Conservation (phyloP, 92 coral and sea anemone genomes). For the Bergia sp. region DNA sequence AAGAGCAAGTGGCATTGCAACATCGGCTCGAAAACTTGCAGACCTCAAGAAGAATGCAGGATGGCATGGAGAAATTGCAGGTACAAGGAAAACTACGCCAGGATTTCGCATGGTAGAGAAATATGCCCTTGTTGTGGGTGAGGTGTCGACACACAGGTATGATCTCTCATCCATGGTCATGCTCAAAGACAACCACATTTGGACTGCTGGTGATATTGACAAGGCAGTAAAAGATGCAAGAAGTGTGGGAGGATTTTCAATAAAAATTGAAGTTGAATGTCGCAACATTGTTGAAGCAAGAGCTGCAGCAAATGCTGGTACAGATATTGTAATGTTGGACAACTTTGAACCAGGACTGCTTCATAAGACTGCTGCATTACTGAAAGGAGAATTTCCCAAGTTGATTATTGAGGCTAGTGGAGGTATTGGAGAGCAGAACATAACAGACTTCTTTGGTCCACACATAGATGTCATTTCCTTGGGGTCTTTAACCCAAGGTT, state of each 20-base stretch:
- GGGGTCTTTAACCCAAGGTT: slow-evolving; percentile 93
- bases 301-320: slow-evolving; percentile 84
- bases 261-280: slow-evolving; percentile 97
- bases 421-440: slow-evolving; percentile 75
- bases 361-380: slow-evolving; percentile 71
- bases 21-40: slow-evolving; percentile 74
- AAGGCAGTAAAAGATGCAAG: slow-evolving; percentile 87
- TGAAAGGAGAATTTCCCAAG: slow-evolving; percentile 84
- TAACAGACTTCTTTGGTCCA: slow-evolving; percentile 85
- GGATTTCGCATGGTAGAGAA: slow-evolving; percentile 97
- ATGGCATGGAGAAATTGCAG: slow-evolving; percentile 97
- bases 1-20: slow-evolving; percentile 95
- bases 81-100: slow-evolving; percentile 97
- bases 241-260: slow-evolving; percentile 88
- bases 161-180: slow-evolving; percentile 95
- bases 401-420: slow-evolving; percentile 95
- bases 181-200: slow-evolving; percentile 97
- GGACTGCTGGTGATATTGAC: slow-evolving; percentile 84
- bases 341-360: slow-evolving; percentile 86
- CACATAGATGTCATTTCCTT: slow-evolving; percentile 83
- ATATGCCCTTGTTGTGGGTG: slow-evolving; percentile 91
- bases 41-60: slow-evolving; percentile 64
- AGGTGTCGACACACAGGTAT: slow-evolving; percentile 93
- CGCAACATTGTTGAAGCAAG: slow-evolving; percentile 91
- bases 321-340: slow-evolving; percentile 94